Evolutionary conservation across 2,888 invertebrate genomes (phyloP), one percentile per base, ranked within the genome.

Genomic region (Erebia ligea): DNA sequence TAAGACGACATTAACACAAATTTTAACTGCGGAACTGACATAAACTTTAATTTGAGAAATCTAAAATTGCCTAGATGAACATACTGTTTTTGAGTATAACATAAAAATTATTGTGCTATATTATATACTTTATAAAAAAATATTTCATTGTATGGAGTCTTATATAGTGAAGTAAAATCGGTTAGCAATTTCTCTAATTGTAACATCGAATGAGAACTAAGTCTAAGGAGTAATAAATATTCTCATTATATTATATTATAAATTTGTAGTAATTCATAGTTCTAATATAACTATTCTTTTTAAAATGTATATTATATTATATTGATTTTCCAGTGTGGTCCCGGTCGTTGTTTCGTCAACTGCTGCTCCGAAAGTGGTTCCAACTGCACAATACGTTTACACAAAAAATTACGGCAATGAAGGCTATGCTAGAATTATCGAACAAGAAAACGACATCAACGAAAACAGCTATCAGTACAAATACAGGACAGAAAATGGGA

Each of bases 401-500:
- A 74, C 78, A 61, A 76, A 74, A 72, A 48, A 81, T 25, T 85
- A 86, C 66, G 79, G 84, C 58, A 88, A 91, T 40, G 95, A 94
- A 80, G 86, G 86, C 5, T 93, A 94, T 68, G 91, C 95, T 34
- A 93, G 92, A 73, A 95, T 95, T 52, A 78, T 95, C 5, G 91
- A 94, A 56, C 93, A 94, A 77, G 93, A 94, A 52, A 92, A 89
- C 72, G 91, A 92, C 45, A 82, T 91, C 1, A 91, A 92, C 61
- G 77, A 86, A 48, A 94, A 95, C 74, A 92, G 94, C 63, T 95
- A 95, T 78, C 95, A 94, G 73, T 95, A 94, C 80, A 87, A 94
- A 80, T 95, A 90, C 76, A 94, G 95, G 81, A 95, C 95, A 0
- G 95, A 95, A 76, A 95, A 96, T 79, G 95, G 95, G 17, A 95